Conservation (phyloP, 92 coral and sea anemone genomes). For the Metridium senile region DNA sequence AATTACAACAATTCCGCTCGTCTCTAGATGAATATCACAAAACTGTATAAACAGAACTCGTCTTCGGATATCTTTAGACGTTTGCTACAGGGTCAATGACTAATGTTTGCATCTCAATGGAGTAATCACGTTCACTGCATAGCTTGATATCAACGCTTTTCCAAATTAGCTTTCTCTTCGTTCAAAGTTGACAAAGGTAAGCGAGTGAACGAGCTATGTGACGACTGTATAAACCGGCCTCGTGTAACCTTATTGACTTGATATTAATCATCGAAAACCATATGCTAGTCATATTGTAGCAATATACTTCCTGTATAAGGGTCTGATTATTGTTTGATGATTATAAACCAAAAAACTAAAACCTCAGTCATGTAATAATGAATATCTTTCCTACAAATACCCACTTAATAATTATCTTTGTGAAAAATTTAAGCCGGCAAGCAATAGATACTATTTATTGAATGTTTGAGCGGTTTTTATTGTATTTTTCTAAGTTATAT, state of each 20-base stretch:
- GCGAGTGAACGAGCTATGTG: not conserved
- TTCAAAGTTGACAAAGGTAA: not conserved
- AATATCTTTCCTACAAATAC: not conserved
- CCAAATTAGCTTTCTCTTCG: not conserved
- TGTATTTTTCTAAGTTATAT: not conserved
- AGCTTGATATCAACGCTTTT: not conserved
- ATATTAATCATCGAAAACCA: conserved; percentile 31
- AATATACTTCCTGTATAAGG: conserved; percentile 23
- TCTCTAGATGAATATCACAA: not conserved
- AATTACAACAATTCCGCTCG: not conserved
- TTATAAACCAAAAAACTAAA: not conserved
- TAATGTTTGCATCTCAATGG: not conserved
- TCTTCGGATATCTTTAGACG: not conserved
- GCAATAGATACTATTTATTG: not conserved
- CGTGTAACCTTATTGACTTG: conserved; percentile 25
- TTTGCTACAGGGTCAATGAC: not conserved
- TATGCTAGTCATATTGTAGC: conserved; percentile 22
- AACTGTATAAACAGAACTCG: conserved; percentile 9
- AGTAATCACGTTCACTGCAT: not conserved
- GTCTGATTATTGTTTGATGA: conserved; percentile 6
- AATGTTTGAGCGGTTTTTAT: not conserved
- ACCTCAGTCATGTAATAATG: not conserved
- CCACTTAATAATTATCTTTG: not conserved
- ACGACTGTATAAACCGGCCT: not conserved
- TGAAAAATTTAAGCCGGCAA: not conserved